Base-by-base conservation (phyloP, 37 sponge, comb jelly and placozoan genomes). In the Crambe crambe region DNA sequence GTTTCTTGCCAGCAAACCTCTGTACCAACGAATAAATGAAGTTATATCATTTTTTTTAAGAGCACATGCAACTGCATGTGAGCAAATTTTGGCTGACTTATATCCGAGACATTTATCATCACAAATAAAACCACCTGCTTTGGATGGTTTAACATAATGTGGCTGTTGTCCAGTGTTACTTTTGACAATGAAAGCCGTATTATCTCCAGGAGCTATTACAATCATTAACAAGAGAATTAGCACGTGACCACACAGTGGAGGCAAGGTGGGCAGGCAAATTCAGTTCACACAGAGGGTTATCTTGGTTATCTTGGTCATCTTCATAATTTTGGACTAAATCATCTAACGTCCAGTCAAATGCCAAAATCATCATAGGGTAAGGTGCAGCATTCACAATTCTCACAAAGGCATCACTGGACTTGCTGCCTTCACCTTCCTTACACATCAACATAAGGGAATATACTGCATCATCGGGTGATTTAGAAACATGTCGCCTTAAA, bases 371-470 rank as follows among this genome's bases (percentile, higher is more conserved):
- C 72, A 70, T 80, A 32, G 71, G 72, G 6, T 71, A 34, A 4
- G 81, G 81, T 9, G 60, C 60, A 12, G 23, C 60, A 1, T 23
- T 57, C 3, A 80, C 72, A 4, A 58, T 80, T 23, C 81, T 37
- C 21, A 80, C 81, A 70, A 80, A 80, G 1, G 39, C 32, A n/a
- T 56, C 30, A 5, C 23, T n/a, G 0, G 31, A 35, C 37, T 56
- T 78, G 6, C 10, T 31, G 1, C 79, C 79, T 30, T 78, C 79
- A 5, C 61, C 42, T 21, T 80, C 81, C 30, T 80, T 80, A 37
- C 81, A 80, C 81, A 80, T 80, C 42, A 71, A 3, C 81, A 80
- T 70, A 0, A 80, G 25, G 3, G 81, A 27, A 36, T 56, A 70
- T 25, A 80, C 10, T 2, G 59, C 71, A 58, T 80, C 81, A 80